These are phyloP conservation scores for Porites australiensis DNA, from an alignment of 64 coral and sea anemone species.

Conservation along the genomic window DNA sequence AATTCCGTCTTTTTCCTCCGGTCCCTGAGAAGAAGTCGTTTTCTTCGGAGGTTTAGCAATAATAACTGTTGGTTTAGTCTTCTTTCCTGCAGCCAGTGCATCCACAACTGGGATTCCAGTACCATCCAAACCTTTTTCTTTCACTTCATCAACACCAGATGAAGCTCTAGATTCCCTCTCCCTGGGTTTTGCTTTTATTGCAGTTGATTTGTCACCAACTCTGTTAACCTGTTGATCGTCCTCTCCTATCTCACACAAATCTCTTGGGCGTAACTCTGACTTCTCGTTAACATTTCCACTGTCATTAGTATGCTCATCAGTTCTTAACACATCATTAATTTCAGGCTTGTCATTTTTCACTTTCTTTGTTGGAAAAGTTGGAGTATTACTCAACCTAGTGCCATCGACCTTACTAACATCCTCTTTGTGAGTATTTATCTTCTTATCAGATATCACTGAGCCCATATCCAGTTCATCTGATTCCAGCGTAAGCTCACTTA, in stretches of 20 bases:
- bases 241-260: not conserved
- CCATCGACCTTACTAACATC: not conserved
- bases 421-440: not conserved
- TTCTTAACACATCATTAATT: not conserved
- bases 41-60: constrained; percentile 4
- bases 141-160: not conserved
- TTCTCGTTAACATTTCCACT: not conserved
- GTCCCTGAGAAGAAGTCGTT: not conserved
- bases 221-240: not conserved
- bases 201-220: not conserved
- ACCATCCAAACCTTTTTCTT: not conserved
- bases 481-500: constrained; percentile 48
- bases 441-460: not conserved
- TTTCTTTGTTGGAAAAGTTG: not conserved
- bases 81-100: not conserved
- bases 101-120: not conserved
- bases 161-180: not conserved
- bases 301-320: too few relatives aligned
- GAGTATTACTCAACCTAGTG: not conserved
- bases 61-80: constrained; percentile 4
- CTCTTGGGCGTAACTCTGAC: not conserved
- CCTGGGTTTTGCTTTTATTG: not conserved
- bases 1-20: not conserved
- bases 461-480: constrained; percentile 7
- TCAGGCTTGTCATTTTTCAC: not conserved